Evolutionary conservation across 2,888 invertebrate genomes (phyloP), one percentile per base, ranked within the genome.

Genomic region (Sthenelais limicola): DNA sequence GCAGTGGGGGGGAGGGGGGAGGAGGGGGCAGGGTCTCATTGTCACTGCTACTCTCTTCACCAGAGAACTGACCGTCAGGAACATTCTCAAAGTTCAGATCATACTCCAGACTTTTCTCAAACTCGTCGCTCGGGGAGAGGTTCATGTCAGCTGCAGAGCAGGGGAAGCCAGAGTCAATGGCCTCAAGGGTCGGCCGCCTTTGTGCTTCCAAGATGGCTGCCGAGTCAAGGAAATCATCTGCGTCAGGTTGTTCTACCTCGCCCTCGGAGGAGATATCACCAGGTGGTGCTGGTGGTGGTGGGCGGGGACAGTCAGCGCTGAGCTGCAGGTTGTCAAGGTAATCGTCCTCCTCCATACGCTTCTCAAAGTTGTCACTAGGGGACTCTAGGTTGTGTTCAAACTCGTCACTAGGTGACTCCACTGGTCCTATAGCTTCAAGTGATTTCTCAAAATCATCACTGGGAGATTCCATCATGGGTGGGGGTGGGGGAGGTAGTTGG

Each of bases 261-360:
- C 68, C 68, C 56, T 73, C 73, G 15, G 73, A 73, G 21, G 73
- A 68, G 32, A 73, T 68, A 28, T 73, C 73, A 3, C 33, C 68
- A 4, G 33, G n/a, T 1, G 21, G 18, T 7, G 51, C 51, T 9
- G 68, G 68, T 1, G 35, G 67, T 35, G 68, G 68, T 32, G 68
- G 68, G 51, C 51, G 51, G 21, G 49, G 51, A 48, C 47, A 35
- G 35, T 48, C 49, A 68, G 47, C 49, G 51, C 33, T 68, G n/a
- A 51, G 51, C 3, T 35, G 51, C 51, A 68, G 12, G 51, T 68
- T 62, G 62, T 62, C 62, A 38, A 35, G 24, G 24, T 62, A 62
- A 62, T 62, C 38, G 43, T 62, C 62, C 48, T 67, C 28, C 47
- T 48, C 48, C 9, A 67, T 3, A 1, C 9, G 26, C 67, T 48